Base-by-base conservation (phyloP, 2,113 vertebrate species). In the Tetrax tetrax region DNA sequence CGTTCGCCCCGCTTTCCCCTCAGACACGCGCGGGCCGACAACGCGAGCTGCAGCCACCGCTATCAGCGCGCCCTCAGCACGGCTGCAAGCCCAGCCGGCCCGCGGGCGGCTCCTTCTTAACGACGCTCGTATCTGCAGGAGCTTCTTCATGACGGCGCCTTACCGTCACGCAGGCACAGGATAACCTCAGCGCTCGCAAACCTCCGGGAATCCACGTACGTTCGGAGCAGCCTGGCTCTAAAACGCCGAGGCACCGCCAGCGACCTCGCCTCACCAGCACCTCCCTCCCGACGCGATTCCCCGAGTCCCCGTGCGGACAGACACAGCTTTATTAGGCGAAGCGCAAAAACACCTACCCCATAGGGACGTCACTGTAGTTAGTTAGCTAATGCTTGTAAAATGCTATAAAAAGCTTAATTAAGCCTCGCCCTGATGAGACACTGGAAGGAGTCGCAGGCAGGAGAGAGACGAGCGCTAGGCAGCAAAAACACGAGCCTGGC, bases 171-270 rank as follows among this genome's bases (percentile, higher is more conserved):
- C n/a, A n/a, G n/a, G n/a, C n/a, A n/a, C n/a, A n/a, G n/a, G 31
- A 10, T 8, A 17, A 35, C 8, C 0, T 11, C 0, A 1, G 14
- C 6, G 1, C 25, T 13, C 54, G 7, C 80, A 35, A 12, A 23
- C 14, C 68, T 8, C 35, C 1, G 11, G 14, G 37, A 75, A 63
- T 4, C 23, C 48, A 9, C 3, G 0, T 10, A 4, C 8, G n/a
- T 35, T 33, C 14, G 9, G 41, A n/a, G 70, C 28, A 1, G 19
- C n/a, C 12, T 3, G 38, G 23, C 47, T 43, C 41, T 10, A 43
- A 43, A 43, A 43, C 41, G 41, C 41, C 41, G 41, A 43, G 29
- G 24, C 12, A 24, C 2, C 15, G 1, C 3, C 33, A 1, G 35
- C 23, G 54, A 10, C 14, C 31, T 56, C 60, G 1, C 7, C 5